These are phyloP conservation scores for Morpho deidamia DNA, from an alignment of 2,888 invertebrate species.

Conservation along the genomic window DNA sequence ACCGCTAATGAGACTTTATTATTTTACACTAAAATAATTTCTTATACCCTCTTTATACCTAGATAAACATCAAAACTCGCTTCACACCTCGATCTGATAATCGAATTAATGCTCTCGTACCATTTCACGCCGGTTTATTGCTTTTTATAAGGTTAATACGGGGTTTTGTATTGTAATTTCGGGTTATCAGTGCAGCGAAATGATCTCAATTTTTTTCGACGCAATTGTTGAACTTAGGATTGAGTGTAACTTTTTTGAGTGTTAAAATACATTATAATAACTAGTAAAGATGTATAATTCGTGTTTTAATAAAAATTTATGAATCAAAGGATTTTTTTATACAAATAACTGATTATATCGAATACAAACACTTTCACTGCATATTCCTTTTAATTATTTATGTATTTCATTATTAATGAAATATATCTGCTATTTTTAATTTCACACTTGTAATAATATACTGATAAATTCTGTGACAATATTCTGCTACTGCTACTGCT, in stretches of 20 bases:
- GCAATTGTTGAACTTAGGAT: conserved; percentile 30
- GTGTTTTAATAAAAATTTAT: no score
- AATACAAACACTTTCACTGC: no score
- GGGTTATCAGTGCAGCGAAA: conserved; percentile 67
- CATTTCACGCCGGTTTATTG: conserved; percentile 75
- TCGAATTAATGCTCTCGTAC: conserved; percentile 75
- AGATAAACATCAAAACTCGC: conserved; percentile 78
- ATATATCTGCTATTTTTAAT: no score
- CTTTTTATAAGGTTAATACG: conserved; percentile 68
- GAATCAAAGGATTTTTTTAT: no score
- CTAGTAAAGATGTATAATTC: no score
- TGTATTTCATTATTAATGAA: no score
- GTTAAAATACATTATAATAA: no score
- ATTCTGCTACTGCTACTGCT: no score
- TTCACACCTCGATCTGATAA: conserved; percentile 78
- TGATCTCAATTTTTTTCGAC: conserved; percentile 58
- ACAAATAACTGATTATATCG: no score
- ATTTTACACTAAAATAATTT: conserved; percentile 77
- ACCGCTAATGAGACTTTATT: conserved; percentile 76
- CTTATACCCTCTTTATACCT: conserved; percentile 75
- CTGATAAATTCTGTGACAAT: no score
- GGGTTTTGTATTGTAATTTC: conserved; percentile 67
- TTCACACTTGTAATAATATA: no score
- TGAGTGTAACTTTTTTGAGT: conserved; percentile 11
- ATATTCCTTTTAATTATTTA: no score